Evolutionary conservation across 1,140 invertebrate genomes (phyloP).

Genomic region (Hetaerina americana): DNA sequence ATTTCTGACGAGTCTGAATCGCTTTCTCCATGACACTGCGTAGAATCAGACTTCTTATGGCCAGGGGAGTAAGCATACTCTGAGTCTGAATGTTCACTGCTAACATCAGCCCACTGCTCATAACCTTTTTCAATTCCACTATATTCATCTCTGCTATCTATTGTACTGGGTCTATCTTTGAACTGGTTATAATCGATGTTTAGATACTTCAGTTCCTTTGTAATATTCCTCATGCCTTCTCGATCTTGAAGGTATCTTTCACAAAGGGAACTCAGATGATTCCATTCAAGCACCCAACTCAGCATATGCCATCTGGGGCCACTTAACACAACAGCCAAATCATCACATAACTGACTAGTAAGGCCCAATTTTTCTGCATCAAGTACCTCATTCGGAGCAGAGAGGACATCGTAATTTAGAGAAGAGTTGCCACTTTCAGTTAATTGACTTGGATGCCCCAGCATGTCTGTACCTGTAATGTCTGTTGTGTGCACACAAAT

Average conservation of each 20-base stretch:
- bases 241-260: conserved; percentile 43
- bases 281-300: conserved; percentile 45
- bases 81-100: conserved; percentile 11
- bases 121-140: conserved; percentile 44
- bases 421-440: conserved; percentile 16
- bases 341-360: conserved; percentile 42
- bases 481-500: no score
- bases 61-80: conserved; percentile 7
- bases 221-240: conserved; percentile 40
- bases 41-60: neutral
- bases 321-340: conserved; percentile 43
- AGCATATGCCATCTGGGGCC: conserved; percentile 45
- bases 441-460: no score
- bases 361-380: conserved; percentile 39
- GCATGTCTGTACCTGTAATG: no score
- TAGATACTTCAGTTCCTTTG: conserved; percentile 46
- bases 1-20: conserved; percentile 11
- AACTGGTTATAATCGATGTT: conserved; percentile 52
- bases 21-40: conserved; percentile 1
- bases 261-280: conserved; percentile 39
- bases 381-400: conserved; percentile 32
- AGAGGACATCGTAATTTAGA: conserved; percentile 33
- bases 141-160: conserved; percentile 23
- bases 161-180: conserved; percentile 37
- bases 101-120: conserved; percentile 33